Base-by-base conservation (phyloP, 2,113 vertebrate genomes). In the Prochilodus magdalenae region DNA sequence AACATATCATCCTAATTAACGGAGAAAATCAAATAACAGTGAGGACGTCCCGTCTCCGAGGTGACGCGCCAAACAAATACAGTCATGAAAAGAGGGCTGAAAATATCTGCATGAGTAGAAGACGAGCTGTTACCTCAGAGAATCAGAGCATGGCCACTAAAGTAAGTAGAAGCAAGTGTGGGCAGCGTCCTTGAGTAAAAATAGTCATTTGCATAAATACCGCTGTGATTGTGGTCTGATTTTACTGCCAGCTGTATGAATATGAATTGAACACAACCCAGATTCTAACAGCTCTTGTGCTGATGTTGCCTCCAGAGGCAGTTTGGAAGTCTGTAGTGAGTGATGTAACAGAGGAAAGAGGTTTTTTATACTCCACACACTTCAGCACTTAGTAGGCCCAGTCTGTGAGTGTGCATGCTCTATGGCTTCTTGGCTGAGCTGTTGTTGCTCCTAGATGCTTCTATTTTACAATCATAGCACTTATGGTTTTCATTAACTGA, bases 61-160 rank as follows among this genome's bases (percentile, higher is more conserved):
- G 60, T 78, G 70, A 85, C 66, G 51, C 51, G 67, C 76, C 65
- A 82, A 82, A 76, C 73, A 82, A 82, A 76, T 76, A 82, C 53
- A 30, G 20, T 73, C 53, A 67, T 47, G 73, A 55, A 14, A 57
- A 26, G 18, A 70, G 15, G 26, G 26, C 59, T 26, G 59, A 55
- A 57, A 65, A 27, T 12, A n/a, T 30, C 40, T 69, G 30, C 29
- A 1, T 36, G 65, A 67, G 65, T 3, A 36, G 18, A 18, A 36
- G 65, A 20, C 8, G 49, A 18, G 8, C 18, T 33, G 33, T 13
- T 70, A 22, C 22, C 10, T 36, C 30, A 36, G 29, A 69, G 30
- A 36, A 36, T 3, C 29, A 33, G 16, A 67, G 55, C n/a, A 59
- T 22, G 24, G 55, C 57, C 40, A 18, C 29, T 69, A 40, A 36